Base-by-base conservation (phyloP, 1,140 invertebrate species). In the Ips typographus region DNA sequence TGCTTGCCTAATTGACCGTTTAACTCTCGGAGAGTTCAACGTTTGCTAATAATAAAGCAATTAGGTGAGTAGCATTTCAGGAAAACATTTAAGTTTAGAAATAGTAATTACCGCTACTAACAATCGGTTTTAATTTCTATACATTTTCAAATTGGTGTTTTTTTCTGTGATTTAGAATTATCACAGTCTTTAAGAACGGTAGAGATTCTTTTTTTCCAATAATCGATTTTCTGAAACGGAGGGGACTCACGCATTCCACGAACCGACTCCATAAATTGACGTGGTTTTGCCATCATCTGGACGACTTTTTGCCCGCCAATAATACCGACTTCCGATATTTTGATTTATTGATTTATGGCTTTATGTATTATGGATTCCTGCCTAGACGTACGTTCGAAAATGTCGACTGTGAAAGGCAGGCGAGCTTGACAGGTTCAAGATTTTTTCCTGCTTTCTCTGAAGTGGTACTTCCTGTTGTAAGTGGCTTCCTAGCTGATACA, bases 281-380 rank as follows among this genome's bases (percentile, higher is more conserved):
- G 22, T 49, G 7, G 22, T 49, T 49, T 49, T 49, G 22, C 44
- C 44, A 49, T 49, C 52, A 55, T 2, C 52, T 36, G 52, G 52
- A 55, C 52, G 52, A 55, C 52, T 55, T 55, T 55, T 55, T 55
- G 36, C 52, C 52, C n/a, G 36, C 52, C 5, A 36, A 36, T 55
- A 55, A 55, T 22, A 5, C 52, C 52, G 5, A 38, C 52, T 55
- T 55, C 52, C 52, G 52, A 55, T 55, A 55, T 55, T 55, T 55
- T 55, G 52, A 55, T 55, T 55, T 55, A 55, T 55, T 55, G 52
- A 55, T 55, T 55, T 55, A 55, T 55, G 8, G 52, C 8, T 37
- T 55, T 55, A 55, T 55, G 52, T 55, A 55, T 55, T 55, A 55
- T 55, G 52, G 52, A 55, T 55, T 55, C 22, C 22, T 55, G 52